Evolutionary conservation across 1,140 invertebrate species (phyloP), one percentile per base, ranked within the genome.

Genomic region (Macrosteles quadrilineatus): DNA sequence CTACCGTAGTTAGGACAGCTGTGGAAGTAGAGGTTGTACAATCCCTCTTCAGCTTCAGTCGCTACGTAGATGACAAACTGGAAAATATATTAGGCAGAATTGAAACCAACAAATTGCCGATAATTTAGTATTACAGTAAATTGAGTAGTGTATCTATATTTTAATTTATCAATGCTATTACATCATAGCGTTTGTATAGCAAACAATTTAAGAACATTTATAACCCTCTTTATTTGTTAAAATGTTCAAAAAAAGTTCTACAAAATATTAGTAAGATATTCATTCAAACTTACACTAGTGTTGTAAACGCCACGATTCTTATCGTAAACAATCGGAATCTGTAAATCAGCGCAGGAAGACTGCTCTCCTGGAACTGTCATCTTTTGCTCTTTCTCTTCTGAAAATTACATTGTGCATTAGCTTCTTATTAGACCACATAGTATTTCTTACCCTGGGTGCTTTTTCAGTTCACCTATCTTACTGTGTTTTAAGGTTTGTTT

Each of bases 21-120:
- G 80, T 98, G 96, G 78, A 98, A 98, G 77, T 94, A 96, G 14
- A 99, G 83, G 81, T 94, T 96, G 80, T 99, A 99, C 0, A 98
- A 83, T 1, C 97, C 97, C 82, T 97, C 91, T 76, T 97, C 93
- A 47, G 88, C 84, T 45, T 88, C 82, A 3, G 85, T 88, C 0
- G 86, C 86, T 53, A 99, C 89, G 72, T 87, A 88, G 80, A 98
- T 90, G 9, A 88, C 85, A 80, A 98, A 97, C 90, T 93, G 78
- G 63, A 85, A 82, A 69, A 68, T 43, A 4, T 75, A 71, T 40
- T n/a, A n/a, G n/a, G n/a, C n/a, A n/a, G n/a, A n/a, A n/a, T n/a
- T n/a, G n/a, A n/a, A n/a, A n/a, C n/a, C n/a, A n/a, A n/a, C n/a
- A n/a, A n/a, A n/a, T n/a, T n/a, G n/a, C 77, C 77, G 78, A 71